Evolutionary conservation across 2,888 invertebrate species (phyloP).

Genomic region (Spatulosminthurus flaviceps): DNA sequence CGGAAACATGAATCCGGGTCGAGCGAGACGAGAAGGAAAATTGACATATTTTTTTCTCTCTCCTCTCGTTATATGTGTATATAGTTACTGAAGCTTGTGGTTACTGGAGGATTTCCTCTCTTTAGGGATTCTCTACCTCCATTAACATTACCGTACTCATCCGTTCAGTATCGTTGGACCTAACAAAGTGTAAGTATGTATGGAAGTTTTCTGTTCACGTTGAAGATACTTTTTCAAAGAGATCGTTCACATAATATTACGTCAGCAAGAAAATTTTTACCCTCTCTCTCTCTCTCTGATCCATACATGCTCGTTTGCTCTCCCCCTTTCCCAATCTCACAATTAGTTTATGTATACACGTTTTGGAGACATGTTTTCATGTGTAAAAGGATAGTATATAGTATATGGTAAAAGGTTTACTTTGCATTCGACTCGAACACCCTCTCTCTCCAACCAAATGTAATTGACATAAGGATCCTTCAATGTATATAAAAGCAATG

Average conservation of each 20-base stretch:
- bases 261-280: slow-evolving; percentile 28
- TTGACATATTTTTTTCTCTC: slow-evolving; percentile 7
- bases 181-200: background rate
- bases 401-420: slow-evolving; percentile 2
- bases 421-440: slow-evolving; percentile 18
- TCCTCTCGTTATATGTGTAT: no score
- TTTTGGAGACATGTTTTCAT: background rate
- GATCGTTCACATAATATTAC: slow-evolving; percentile 23
- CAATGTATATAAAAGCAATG: background rate
- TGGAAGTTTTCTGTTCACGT: no score
- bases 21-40: slow-evolving; percentile 7
- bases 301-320: background rate
- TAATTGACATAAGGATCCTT: slow-evolving; percentile 14
- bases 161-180: slow-evolving; percentile 8
- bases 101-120: slow-evolving; percentile 1
- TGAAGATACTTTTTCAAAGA: slow-evolving; percentile 20
- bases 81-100: background rate
- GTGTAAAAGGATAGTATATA: background rate
- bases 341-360: background rate
- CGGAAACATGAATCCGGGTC: slow-evolving; percentile 1
- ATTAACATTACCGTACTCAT: slow-evolving; percentile 13
- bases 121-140: background rate
- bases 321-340: slow-evolving; percentile 23
- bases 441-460: background rate
- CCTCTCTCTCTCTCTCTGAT: slow-evolving; percentile 18